phyloP scores from a whole-genome alignment of 2,797 vertebrate genomes.

The Salmo trutta region DNA sequence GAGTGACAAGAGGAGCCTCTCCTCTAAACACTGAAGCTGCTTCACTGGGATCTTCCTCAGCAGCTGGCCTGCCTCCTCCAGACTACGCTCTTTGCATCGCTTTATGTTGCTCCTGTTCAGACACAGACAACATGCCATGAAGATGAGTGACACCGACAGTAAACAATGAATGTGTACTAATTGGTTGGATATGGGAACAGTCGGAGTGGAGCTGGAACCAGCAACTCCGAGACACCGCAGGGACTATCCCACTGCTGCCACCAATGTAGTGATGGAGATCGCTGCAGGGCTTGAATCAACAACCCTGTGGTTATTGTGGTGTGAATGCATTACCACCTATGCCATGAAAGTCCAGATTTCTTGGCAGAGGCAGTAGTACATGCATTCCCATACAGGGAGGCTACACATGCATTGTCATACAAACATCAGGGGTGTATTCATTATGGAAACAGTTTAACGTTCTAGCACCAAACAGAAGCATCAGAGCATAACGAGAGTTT shows the following conservation, averaged over 20 bases:
- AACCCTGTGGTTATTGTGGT: not conserved
- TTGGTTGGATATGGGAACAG: not conserved
- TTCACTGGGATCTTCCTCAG: slow-evolving; percentile 57
- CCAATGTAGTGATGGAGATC: not conserved
- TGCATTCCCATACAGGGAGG: not conserved
- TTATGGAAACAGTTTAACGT: too few species aligned
- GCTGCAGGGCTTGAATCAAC: not conserved
- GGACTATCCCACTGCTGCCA: not conserved
- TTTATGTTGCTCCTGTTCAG: slow-evolving; percentile 73
- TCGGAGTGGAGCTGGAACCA: not conserved
- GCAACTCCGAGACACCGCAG: not conserved
- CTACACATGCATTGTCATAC: not conserved
- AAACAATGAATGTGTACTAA: not conserved
- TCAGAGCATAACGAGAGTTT: too few species aligned
- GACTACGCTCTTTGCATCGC: slow-evolving; percentile 78
- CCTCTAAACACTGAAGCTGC: slow-evolving; percentile 54
- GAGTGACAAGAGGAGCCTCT: slow-evolving; percentile 63
- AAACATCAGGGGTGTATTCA: not conserved
- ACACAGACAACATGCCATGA: not conserved
- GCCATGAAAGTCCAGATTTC: not conserved
- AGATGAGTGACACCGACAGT: not conserved
- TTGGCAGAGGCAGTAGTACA: not conserved
- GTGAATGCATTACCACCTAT: not conserved
- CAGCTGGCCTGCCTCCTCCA: slow-evolving; percentile 80
- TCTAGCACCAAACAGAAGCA: too few species aligned